phyloP scores from a whole-genome alignment of 2,888 invertebrate genomes.

The Zaprionus obscuricornis region DNA sequence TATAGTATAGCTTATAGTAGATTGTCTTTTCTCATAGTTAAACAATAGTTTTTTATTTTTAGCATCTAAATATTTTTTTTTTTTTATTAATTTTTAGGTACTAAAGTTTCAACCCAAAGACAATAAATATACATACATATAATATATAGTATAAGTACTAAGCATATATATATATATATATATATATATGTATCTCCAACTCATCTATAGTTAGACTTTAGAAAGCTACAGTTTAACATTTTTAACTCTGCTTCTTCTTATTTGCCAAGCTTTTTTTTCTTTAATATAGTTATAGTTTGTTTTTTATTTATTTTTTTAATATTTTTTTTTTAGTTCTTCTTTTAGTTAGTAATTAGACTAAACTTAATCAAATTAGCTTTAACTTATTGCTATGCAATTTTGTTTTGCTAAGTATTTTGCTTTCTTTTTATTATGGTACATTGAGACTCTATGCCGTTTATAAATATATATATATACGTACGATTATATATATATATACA shows the following conservation, averaged over 20 bases:
- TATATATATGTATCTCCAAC: too few species aligned
- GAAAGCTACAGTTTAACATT: slow-evolving; percentile 43
- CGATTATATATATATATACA: slow-evolving; percentile 29
- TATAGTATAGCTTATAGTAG: slow-evolving; percentile 63
- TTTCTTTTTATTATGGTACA: slow-evolving; percentile 67
- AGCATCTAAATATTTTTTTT: slow-evolving; percentile 53
- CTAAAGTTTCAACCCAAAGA: slow-evolving; percentile 63
- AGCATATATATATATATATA: too few species aligned
- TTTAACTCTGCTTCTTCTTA: slow-evolving; percentile 16
- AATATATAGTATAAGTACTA: neutral
- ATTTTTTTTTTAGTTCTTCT: too few species aligned
- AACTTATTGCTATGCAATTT: slow-evolving; percentile 74
- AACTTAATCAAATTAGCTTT: slow-evolving; percentile 50
- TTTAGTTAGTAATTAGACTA: slow-evolving; percentile 39
- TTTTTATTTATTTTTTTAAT: too few species aligned
- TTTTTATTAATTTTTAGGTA: too few species aligned
- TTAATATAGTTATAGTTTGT: too few species aligned
- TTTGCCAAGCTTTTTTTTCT: neutral
- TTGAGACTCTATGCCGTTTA: slow-evolving; percentile 77
- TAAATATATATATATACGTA: slow-evolving; percentile 49
- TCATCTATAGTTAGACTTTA: slow-evolving; percentile 36
- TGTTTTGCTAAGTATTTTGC: slow-evolving; percentile 40
- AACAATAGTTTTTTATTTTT: slow-evolving; percentile 56
- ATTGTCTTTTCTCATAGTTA: slow-evolving; percentile 73
- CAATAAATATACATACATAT: slow-evolving; percentile 29